phyloP scores from a whole-genome alignment of 2,888 invertebrate genomes.

The Acronicta leporina region DNA sequence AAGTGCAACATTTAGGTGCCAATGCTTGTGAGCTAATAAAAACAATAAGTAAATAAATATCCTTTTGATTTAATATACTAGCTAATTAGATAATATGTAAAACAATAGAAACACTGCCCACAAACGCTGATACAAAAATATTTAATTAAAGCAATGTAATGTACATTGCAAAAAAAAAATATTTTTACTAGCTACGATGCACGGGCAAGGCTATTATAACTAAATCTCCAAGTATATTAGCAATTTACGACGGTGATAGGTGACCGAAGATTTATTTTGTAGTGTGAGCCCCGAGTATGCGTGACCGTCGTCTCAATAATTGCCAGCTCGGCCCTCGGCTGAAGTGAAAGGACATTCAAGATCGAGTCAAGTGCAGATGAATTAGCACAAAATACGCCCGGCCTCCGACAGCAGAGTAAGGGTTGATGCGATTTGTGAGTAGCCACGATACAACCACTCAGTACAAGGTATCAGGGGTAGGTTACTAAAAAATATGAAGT shows the following conservation, averaged over 20 bases:
- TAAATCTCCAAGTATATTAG: slow-evolving; percentile 15
- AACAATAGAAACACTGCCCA: no score
- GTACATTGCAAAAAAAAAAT: no score
- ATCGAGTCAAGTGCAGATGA: slow-evolving; percentile 41
- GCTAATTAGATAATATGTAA: no score
- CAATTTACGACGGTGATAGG: slow-evolving; percentile 12
- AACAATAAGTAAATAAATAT: no score
- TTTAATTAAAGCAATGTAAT: no score
- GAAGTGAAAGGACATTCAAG: slow-evolving; percentile 32
- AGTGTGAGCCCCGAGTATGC: slow-evolving; percentile 15
- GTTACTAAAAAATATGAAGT: no score
- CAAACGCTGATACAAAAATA: no score
- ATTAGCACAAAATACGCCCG: slow-evolving; percentile 35
- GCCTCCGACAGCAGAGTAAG: neutral
- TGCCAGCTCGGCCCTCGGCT: slow-evolving; percentile 22
- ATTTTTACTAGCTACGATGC: neutral
- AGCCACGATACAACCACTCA: slow-evolving; percentile 4
- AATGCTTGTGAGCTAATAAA: no score
- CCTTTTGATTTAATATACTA: no score
- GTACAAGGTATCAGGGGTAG: neutral
- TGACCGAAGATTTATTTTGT: slow-evolving; percentile 36
- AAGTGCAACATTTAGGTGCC: no score
- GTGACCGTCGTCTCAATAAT: slow-evolving; percentile 32
- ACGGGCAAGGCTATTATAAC: neutral
- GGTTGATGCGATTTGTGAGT: slow-evolving; percentile 1